Conservation (phyloP, 2,113 vertebrate genomes). For the Ploceus nigricollis region DNA sequence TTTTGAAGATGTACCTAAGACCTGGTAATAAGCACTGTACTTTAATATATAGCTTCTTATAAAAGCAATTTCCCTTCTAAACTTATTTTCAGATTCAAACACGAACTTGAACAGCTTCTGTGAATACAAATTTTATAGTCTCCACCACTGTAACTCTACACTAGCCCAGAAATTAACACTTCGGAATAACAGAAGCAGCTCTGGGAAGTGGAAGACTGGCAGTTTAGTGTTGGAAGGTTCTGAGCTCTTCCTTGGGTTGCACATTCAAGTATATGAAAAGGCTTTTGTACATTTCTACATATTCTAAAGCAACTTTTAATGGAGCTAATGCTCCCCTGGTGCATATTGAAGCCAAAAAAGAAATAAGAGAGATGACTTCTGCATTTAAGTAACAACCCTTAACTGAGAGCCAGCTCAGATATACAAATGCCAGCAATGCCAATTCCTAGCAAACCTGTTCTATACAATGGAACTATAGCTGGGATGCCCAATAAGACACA, state of each 20-base stretch:
- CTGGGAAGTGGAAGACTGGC: background rate
- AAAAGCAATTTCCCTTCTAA: background rate
- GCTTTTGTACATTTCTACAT: background rate
- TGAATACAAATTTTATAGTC: background rate
- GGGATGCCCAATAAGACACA: background rate
- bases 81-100: background rate
- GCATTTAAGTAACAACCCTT: background rate
- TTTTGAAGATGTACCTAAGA: background rate
- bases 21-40: background rate
- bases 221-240: constrained; percentile 5
- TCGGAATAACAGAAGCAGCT: background rate
- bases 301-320: background rate
- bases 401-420: background rate
- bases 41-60: background rate
- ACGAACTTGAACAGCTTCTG: background rate
- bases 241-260: background rate
- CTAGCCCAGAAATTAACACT: background rate
- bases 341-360: background rate
- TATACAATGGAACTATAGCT: background rate
- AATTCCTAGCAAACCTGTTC: background rate
- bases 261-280: background rate
- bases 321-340: background rate
- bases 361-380: background rate
- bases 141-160: background rate
- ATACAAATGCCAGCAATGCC: background rate